Percentiles rank a stretch among this genome's conserved stretches.
These are phyloP conservation scores for Bicyclus anynana DNA, from an alignment of 1,140 invertebrate genomes.

Conservation along the genomic window DNA sequence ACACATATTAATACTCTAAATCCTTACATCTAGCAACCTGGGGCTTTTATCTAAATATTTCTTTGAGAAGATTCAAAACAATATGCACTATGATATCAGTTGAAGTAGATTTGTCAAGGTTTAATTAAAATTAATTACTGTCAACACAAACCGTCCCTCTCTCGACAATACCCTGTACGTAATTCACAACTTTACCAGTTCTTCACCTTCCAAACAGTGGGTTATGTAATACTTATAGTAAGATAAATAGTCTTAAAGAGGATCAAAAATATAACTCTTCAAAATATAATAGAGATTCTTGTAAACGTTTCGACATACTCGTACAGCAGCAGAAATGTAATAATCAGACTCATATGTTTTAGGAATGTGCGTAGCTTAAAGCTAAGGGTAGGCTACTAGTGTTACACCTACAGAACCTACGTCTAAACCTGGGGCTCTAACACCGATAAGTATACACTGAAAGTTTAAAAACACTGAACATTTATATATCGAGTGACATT, in stretches of 20 bases:
- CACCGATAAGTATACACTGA: constrained; percentile 47
- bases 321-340: constrained; percentile 71
- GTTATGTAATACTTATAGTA: constrained; percentile 65
- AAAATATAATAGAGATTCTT: constrained; percentile 69
- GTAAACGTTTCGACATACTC: constrained; percentile 50
- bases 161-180: constrained; percentile 65
- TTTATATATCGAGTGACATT: constrained; percentile 58
- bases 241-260: constrained; percentile 58
- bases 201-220: constrained; percentile 46
- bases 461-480: constrained; percentile 46
- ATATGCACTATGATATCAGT: constrained; percentile 29
- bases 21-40: constrained; percentile 41
- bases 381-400: constrained; percentile 54
- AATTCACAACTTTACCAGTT: constrained; percentile 53
- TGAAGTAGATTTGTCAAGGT: constrained; percentile 36
- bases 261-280: constrained; percentile 74
- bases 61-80: constrained; percentile 19
- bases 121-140: constrained; percentile 29
- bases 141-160: constrained; percentile 38
- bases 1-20: constrained; percentile 51
- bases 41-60: constrained; percentile 39
- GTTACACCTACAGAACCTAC: constrained; percentile 41
- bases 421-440: constrained; percentile 48
- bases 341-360: constrained; percentile 70
- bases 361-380: constrained; percentile 73